These are phyloP conservation scores for Zingel zingel DNA, from an alignment of 2,113 vertebrate species.

Conservation along the genomic window DNA sequence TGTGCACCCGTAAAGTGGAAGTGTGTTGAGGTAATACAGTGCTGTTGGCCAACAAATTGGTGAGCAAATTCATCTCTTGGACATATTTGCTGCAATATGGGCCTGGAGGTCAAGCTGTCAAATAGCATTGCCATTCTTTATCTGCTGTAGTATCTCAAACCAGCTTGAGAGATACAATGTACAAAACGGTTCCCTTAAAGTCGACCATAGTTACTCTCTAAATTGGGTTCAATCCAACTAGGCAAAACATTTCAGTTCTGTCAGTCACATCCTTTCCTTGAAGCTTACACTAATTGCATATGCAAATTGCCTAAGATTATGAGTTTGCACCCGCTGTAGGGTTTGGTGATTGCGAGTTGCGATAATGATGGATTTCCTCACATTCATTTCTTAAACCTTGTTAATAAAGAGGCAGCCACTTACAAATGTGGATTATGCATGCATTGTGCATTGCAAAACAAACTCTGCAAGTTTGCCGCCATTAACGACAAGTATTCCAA, in stretches of 20 bases:
- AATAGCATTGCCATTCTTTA: not conserved
- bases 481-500: conserved; percentile 59
- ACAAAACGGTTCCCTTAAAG: not conserved
- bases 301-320: conserved; percentile 74
- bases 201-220: conserved; percentile 14
- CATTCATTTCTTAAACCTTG: conserved; percentile 55
- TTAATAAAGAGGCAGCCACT: conserved; percentile 75
- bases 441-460: conserved; percentile 57
- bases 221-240: conserved; percentile 56
- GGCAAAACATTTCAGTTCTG: conserved; percentile 52
- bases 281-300: conserved; percentile 75
- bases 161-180: conserved; percentile 4
- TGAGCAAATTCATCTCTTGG: not conserved
- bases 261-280: conserved; percentile 70
- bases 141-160: conserved; percentile 3
- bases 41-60: not conserved
- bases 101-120: conserved; percentile 10
- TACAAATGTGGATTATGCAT: conserved; percentile 63
- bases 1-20: conserved; percentile 13
- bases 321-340: conserved; percentile 60
- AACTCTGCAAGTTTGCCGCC: conserved; percentile 41
- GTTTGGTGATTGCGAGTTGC: conserved; percentile 69
- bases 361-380: conserved; percentile 74
- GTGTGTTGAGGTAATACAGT: not conserved
- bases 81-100: conserved; percentile 3